phyloP scores from a whole-genome alignment of 2,113 vertebrate species.

The Nyctibius bracteatus region DNA sequence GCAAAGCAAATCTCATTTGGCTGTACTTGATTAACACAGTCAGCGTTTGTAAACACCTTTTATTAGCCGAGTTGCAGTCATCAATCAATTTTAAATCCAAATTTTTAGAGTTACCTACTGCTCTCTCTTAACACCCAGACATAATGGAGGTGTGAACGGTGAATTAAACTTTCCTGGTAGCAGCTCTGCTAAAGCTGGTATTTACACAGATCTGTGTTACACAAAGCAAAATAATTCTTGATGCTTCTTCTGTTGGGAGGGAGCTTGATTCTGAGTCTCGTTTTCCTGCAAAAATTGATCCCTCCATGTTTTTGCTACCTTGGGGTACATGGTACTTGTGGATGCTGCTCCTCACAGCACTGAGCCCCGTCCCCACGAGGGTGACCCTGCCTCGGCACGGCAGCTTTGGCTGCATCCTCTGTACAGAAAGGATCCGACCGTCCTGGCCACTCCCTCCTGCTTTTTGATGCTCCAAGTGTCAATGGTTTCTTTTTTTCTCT shows the following conservation, averaged over 20 bases:
- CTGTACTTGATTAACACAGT: slow-evolving; percentile 11
- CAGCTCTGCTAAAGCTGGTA: neutral
- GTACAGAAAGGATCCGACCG: neutral
- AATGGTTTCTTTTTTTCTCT: neutral
- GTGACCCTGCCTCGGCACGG: neutral
- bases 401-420: neutral
- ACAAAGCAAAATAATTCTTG: neutral
- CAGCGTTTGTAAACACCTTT: neutral
- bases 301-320: neutral
- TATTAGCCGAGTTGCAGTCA: slow-evolving; percentile 4
- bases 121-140: neutral
- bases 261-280: neutral
- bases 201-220: too few relatives aligned
- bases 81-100: neutral
- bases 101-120: neutral
- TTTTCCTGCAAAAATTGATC: neutral
- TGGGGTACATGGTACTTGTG: neutral
- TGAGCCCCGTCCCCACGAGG: neutral
- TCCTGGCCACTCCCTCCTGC: neutral
- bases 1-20: slow-evolving; percentile 12
- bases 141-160: accelerated
- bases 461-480: neutral
- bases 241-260: accelerated
- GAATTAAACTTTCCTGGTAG: neutral
- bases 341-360: accelerated